Evolutionary conservation across 2,113 vertebrate species (phyloP), one percentile per base, ranked within the genome.

Genomic region (Lasiurus borealis): DNA sequence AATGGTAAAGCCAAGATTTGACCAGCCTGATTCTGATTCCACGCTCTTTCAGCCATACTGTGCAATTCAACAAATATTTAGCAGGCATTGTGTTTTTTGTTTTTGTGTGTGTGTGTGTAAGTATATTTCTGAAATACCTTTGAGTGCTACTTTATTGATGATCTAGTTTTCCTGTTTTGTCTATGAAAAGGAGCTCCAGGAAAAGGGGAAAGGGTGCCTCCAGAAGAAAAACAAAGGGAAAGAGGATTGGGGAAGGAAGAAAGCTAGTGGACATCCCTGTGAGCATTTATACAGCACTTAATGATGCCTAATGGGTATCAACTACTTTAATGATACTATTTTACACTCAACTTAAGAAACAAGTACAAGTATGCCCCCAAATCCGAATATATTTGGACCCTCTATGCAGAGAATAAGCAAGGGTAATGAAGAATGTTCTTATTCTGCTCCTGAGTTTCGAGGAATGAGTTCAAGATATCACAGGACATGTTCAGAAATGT

Each of bases 1-100:
- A 93, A 36, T 44, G 54, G 88, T 88, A 94, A 66, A 90, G 64
- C 57, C 29, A 82, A 88, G 83, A 62, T n/a, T 69, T 50, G 64
- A 44, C 10, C 15, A 92, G 73, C n/a, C n/a, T 83, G 59, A 92
- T 36, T 50, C 6, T 2, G 44, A 76, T 64, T 13, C 68, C 40
- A 27, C 1, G 12, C 8, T 21, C 78, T 88, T 90, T 72, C 54
- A 15, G 10, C n/a, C 81, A 93, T 21, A 57, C 6, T 4, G 12
- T 64, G 64, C 23, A 81, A 64, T 14, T 87, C 71, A 80, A 52
- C 50, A 80, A 25, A 23, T 69, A 46, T 36, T 57, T 80, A 75
- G 3, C 9, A 25, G n/a, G 3, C n/a, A 68, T 77, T 18, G 57
- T 40, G 40, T 40, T 40, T 40, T 40, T 40, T 3, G 40, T 40